These are phyloP conservation scores for Tragelaphus scriptus DNA, from an alignment of 2,113 vertebrate genomes.

Conservation along the genomic window DNA sequence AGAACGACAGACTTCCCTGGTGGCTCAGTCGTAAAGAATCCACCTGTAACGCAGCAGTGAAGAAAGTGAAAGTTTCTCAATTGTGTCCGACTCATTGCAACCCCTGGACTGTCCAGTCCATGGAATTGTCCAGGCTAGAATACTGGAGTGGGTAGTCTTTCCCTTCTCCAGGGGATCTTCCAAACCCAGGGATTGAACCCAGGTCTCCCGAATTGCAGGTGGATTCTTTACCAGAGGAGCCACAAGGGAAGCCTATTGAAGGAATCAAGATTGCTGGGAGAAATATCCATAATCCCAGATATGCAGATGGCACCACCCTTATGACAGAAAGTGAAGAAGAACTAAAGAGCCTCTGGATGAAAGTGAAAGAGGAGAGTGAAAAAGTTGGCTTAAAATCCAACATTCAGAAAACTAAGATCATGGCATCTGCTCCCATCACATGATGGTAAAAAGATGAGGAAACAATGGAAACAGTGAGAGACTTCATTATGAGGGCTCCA, in stretches of 20 bases:
- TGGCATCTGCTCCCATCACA: background rate
- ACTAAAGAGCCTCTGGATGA: background rate
- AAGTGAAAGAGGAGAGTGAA: background rate
- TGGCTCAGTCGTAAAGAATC: background rate
- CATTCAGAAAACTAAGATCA: background rate
- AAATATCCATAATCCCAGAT: accelerated
- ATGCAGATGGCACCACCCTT: background rate
- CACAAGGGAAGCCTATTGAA: background rate
- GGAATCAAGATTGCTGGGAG: accelerated
- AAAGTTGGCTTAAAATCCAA: background rate
- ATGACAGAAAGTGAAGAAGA: background rate
- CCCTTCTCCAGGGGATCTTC: background rate
- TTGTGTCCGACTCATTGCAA: accelerated
- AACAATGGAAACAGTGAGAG: background rate
- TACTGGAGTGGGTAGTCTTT: background rate
- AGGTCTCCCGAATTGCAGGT: background rate
- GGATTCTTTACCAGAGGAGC: background rate
- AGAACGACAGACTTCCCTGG: background rate
- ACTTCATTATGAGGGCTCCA: background rate
- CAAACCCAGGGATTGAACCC: background rate
- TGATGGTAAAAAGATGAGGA: background rate
- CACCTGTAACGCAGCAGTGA: background rate
- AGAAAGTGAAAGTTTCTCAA: background rate
- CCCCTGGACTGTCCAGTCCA: background rate
- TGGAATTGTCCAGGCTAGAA: background rate